A percentile compares a stretch with the other conserved stretches of the same genome.
Conservation (phyloP, 2,797 vertebrate species). For the Tympanoctomys barrerae region DNA sequence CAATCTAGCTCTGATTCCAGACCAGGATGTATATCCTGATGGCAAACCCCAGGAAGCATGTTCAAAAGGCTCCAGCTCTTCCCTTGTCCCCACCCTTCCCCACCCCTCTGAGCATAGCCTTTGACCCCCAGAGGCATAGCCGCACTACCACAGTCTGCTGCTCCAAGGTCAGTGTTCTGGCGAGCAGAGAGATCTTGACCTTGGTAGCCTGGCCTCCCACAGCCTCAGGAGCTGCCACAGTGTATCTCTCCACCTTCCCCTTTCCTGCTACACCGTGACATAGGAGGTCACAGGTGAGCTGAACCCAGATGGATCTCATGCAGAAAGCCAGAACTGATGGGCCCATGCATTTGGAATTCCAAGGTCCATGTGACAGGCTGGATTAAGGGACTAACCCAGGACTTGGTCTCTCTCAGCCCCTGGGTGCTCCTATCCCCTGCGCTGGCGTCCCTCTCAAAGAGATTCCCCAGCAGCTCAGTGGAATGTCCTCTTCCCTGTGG, state of each 20-base stretch:
- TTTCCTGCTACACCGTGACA: neutral
- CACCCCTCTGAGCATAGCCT: neutral
- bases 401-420: neutral
- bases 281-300: neutral
- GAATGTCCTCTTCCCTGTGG: neutral
- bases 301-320: neutral
- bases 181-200: neutral
- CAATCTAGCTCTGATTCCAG: slow-evolving; percentile 84
- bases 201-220: neutral
- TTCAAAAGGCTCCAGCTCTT: slow-evolving; percentile 74
- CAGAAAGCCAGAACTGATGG: neutral
- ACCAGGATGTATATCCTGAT: slow-evolving; percentile 83
- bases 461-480: neutral
- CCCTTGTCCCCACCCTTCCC: neutral
- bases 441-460: neutral
- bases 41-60: slow-evolving; percentile 51
- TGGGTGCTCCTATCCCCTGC: neutral
- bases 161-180: neutral
- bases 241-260: too few relatives aligned
- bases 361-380: neutral
- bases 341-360: neutral
- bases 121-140: neutral
- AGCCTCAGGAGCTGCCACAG: neutral
- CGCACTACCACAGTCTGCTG: neutral
- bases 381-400: neutral